Conservation (phyloP, 37 sponge, comb jelly and placozoan genomes). For the Haliclona indistincta region DNA sequence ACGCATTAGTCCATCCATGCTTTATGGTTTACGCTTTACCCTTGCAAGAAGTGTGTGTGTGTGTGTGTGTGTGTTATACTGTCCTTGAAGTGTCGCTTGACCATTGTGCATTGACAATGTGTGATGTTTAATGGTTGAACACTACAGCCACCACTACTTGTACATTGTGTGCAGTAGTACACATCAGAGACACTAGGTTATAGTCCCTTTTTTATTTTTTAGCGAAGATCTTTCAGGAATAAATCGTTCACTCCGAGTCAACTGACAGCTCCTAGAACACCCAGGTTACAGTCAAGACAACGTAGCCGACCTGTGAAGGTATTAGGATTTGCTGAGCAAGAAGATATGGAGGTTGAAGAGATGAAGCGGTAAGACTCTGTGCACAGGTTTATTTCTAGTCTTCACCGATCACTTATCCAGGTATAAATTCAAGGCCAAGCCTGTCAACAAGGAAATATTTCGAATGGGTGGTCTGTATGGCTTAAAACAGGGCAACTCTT, state of each 20-base stretch:
- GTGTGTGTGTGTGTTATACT: too few relatives aligned
- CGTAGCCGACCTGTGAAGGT: constrained; percentile 36
- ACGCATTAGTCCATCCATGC: too few relatives aligned
- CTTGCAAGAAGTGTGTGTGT: too few relatives aligned
- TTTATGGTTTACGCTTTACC: too few relatives aligned
- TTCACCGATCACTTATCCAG: constrained; percentile 11
- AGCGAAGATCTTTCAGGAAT: too few relatives aligned
- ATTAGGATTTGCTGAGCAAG: constrained; percentile 54
- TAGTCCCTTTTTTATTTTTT: too few relatives aligned
- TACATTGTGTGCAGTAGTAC: background rate
- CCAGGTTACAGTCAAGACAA: constrained; percentile 46
- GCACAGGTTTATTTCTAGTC: background rate
- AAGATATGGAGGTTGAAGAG: constrained; percentile 56
- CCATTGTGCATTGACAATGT: too few relatives aligned
- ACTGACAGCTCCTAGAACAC: constrained; percentile 61
- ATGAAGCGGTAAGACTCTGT: constrained; percentile 45
- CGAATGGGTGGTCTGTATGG: constrained; percentile 44
- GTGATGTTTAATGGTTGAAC: too few relatives aligned
- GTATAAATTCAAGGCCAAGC: constrained; percentile 71
- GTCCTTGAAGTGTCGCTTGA: too few relatives aligned
- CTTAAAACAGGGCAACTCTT: constrained; percentile 26
- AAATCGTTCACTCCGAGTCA: too few relatives aligned
- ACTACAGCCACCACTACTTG: background rate
- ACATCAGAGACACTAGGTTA: constrained; percentile 43
- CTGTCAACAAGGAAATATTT: constrained; percentile 63